These are phyloP conservation scores for Anoplopoma fimbria DNA, from an alignment of 2,113 vertebrate species.

Conservation along the genomic window DNA sequence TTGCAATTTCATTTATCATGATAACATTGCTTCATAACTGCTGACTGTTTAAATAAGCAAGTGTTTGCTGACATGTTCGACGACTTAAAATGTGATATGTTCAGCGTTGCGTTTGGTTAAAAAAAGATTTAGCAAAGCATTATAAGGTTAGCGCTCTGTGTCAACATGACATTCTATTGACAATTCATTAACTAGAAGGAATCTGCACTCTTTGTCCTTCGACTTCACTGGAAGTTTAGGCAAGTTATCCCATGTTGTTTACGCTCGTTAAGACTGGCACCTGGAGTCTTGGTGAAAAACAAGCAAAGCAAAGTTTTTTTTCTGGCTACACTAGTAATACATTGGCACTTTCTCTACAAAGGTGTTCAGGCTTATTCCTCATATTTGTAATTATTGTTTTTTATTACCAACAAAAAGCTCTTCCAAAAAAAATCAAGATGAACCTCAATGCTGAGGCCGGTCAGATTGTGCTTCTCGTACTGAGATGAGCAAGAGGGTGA, in stretches of 20 bases:
- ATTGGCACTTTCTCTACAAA: background rate
- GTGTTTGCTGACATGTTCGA: background rate
- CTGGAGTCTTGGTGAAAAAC: background rate
- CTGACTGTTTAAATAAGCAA: background rate
- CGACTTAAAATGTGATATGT: background rate
- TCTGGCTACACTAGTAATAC: background rate
- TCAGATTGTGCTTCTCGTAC: background rate
- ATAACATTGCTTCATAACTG: background rate
- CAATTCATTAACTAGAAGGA: conserved; percentile 20
- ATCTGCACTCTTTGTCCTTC: conserved; percentile 15
- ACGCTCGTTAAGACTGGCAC: background rate
- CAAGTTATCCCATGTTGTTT: conserved; percentile 28
- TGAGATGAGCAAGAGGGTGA: background rate
- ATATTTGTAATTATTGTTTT: background rate
- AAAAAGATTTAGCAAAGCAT: background rate
- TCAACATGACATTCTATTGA: background rate
- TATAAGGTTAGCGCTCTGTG: background rate
- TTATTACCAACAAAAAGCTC: conserved; percentile 6
- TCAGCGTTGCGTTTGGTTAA: background rate
- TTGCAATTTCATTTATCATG: background rate
- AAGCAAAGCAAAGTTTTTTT: conserved; percentile 24
- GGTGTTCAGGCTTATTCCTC: conserved; percentile 2
- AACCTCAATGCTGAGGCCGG: conserved; percentile 1
- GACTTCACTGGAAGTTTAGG: conserved; percentile 15
- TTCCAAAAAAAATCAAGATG: background rate